Percentiles rank a stretch among this genome's conserved stretches.
phyloP scores from a whole-genome alignment of 2,888 invertebrate species.

The Drosophila tanythrix region DNA sequence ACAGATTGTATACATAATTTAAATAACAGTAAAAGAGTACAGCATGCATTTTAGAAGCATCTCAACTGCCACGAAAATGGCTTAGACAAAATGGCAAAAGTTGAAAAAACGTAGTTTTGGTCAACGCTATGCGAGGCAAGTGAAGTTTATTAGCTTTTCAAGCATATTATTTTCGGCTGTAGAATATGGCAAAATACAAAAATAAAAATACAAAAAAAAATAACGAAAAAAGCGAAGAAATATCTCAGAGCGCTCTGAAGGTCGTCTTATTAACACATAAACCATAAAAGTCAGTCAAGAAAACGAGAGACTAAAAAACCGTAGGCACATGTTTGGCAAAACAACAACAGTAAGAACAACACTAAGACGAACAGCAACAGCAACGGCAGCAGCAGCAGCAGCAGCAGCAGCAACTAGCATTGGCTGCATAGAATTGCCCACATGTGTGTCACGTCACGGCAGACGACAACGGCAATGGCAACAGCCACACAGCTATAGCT shows the following conservation, averaged over 20 bases:
- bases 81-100: conserved; percentile 7
- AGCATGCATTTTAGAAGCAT: neutral
- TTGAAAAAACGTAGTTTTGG: neutral
- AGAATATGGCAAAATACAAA: conserved; percentile 30
- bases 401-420: conserved; percentile 33
- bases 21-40: neutral
- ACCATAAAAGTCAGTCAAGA: conserved; percentile 73
- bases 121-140: conserved; percentile 7
- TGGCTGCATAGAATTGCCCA: conserved; percentile 76
- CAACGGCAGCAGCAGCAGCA: too few relatives aligned
- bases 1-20: neutral
- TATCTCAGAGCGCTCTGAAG: conserved; percentile 65
- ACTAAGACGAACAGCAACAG: conserved; percentile 38
- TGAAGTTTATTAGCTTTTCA: conserved; percentile 34
- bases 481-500: conserved; percentile 11
- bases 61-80: neutral
- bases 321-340: conserved; percentile 60
- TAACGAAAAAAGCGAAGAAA: conserved; percentile 40
- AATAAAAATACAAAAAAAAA: conserved; percentile 12
- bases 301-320: conserved; percentile 33
- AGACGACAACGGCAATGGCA: conserved; percentile 70
- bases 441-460: conserved; percentile 79
- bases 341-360: conserved; percentile 29
- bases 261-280: conserved; percentile 80
- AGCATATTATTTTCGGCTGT: conserved; percentile 22